Percentiles rank a stretch among this genome's conserved stretches.
These are phyloP conservation scores for Andrena bucephala DNA, from an alignment of 2,888 invertebrate species.

Conservation along the genomic window DNA sequence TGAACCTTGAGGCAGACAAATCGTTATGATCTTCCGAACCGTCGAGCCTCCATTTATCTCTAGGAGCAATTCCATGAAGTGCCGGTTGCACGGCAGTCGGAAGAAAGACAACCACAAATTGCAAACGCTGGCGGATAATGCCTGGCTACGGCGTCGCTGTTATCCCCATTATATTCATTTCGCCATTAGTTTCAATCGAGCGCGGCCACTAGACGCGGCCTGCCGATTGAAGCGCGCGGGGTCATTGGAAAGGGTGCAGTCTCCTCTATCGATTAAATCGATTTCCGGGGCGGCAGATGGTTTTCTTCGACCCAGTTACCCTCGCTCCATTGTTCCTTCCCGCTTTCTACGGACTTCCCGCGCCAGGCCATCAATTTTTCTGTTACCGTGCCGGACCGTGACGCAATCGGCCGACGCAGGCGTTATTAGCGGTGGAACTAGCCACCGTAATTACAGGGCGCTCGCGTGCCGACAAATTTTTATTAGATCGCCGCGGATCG, in stretches of 20 bases:
- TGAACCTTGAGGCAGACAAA: background rate
- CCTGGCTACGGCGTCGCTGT: slow-evolving; percentile 40
- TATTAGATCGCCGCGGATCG: slow-evolving; percentile 67
- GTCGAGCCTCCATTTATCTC: slow-evolving; percentile 30
- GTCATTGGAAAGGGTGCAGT: background rate
- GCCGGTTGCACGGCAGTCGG: slow-evolving; percentile 9
- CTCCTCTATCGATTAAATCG: slow-evolving; percentile 28
- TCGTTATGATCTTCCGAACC: slow-evolving; percentile 22
- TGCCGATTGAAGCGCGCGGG: background rate
- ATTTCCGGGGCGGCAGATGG: slow-evolving; percentile 71
- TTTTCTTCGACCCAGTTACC: slow-evolving; percentile 46
- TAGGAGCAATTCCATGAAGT: slow-evolving; percentile 24
- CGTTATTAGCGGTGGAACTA: slow-evolving; percentile 51
- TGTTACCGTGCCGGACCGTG: slow-evolving; percentile 45
- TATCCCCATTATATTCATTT: slow-evolving; percentile 44
- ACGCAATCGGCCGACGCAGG: slow-evolving; percentile 34
- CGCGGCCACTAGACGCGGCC: slow-evolving; percentile 7
- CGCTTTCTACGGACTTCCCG: slow-evolving; percentile 32
- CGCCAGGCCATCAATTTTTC: slow-evolving; percentile 60
- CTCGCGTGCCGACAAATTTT: slow-evolving; percentile 72
- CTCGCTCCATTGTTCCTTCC: slow-evolving; percentile 50
- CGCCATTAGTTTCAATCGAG: slow-evolving; percentile 31
- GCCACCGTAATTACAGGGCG: slow-evolving; percentile 73
- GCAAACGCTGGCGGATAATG: slow-evolving; percentile 40
- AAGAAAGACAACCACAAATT: slow-evolving; percentile 49